Percentiles rank a stretch among this genome's conserved stretches.
These are phyloP conservation scores for Danio jaintianensis DNA, from an alignment of 2,797 vertebrate genomes.

Conservation along the genomic window DNA sequence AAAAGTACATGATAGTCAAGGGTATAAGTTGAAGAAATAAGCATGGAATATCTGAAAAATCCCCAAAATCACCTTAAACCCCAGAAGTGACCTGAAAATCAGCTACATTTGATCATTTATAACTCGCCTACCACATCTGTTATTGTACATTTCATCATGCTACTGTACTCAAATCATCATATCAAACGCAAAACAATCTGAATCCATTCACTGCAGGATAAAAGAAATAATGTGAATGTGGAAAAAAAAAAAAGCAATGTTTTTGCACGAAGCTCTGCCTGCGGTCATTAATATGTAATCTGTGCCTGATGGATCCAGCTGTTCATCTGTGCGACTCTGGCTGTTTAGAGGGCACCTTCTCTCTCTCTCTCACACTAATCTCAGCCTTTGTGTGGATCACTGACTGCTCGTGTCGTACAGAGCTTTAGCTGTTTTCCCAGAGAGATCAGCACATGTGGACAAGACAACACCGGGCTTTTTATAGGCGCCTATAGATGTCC, in stretches of 20 bases:
- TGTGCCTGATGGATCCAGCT: constrained; percentile 38
- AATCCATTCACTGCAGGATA: neutral
- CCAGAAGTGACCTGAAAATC: neutral
- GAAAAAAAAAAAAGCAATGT: neutral
- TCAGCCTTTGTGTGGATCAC: constrained; percentile 21
- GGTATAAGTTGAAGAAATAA: neutral
- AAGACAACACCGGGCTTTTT: neutral
- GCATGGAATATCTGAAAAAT: too few relatives aligned
- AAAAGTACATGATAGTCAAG: too few relatives aligned
- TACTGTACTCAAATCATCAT: neutral
- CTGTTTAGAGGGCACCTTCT: constrained; percentile 48
- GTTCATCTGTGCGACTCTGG: constrained; percentile 26
- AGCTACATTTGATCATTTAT: neutral
- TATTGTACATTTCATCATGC: neutral
- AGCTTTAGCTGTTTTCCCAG: constrained; percentile 14
- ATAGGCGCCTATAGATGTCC: neutral
- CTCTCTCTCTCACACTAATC: constrained; percentile 19
- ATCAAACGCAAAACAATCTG: neutral
- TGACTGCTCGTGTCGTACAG: neutral
- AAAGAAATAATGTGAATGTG: neutral
- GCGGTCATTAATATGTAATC: constrained; percentile 41
- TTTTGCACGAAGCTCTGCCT: neutral
- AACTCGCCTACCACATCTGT: too few relatives aligned
- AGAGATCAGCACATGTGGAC: neutral
- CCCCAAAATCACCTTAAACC: too few relatives aligned